These are phyloP conservation scores for Heterocephalus glaber DNA, from an alignment of 2,113 vertebrate genomes.

Conservation along the genomic window DNA sequence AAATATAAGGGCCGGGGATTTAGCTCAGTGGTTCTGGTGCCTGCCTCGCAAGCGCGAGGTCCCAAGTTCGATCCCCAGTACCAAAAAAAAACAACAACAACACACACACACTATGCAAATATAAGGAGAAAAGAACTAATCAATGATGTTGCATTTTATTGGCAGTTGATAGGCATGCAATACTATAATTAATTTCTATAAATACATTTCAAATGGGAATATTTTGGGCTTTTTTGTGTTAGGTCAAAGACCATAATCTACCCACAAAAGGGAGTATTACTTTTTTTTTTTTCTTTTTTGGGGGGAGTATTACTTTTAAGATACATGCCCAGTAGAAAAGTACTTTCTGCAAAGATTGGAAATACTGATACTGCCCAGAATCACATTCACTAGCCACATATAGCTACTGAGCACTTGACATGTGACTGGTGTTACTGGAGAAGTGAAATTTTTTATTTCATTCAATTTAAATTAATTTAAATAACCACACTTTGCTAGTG, in stretches of 20 bases:
- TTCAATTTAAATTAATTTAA: constrained; percentile 5
- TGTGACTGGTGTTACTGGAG: background rate
- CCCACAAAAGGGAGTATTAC: background rate
- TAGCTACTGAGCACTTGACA: background rate
- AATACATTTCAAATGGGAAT: background rate
- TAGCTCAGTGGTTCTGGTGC: too few relatives aligned
- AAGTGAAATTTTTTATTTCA: constrained; percentile 14
- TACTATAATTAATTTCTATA: background rate
- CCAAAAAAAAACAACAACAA: too few relatives aligned
- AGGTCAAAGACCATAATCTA: background rate
- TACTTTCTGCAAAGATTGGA: constrained; percentile 7
- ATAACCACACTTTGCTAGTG: background rate
- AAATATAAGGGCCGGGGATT: background rate
- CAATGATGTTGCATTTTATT: background rate
- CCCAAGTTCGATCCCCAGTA: too few relatives aligned
- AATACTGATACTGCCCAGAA: background rate
- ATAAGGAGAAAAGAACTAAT: background rate
- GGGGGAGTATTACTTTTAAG: constrained; percentile 1
- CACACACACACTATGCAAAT: background rate
- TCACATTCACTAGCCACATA: background rate
- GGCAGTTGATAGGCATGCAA: background rate
- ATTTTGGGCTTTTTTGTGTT: background rate
- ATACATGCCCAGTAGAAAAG: background rate
- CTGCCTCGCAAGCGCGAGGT: too few relatives aligned
- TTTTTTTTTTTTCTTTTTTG: too few relatives aligned